Evolutionary conservation across 37 sponge, comb jelly and placozoan genomes (phyloP).

Genomic region (Lycopodina hypogea): DNA sequence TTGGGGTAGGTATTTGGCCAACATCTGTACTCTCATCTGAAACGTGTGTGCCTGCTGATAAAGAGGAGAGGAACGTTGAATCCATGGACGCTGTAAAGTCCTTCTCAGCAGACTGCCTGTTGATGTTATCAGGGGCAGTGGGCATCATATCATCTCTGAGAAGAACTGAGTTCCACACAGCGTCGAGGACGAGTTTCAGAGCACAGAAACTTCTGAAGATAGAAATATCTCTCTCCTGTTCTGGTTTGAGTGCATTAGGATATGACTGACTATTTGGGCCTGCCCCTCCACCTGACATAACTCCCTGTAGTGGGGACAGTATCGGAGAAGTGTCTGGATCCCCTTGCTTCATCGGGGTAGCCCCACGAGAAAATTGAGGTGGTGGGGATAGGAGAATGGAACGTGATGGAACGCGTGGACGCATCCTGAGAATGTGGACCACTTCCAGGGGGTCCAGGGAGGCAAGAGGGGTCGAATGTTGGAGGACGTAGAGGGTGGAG

Average conservation of each 20-base stretch:
- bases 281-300: background rate
- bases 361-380: conserved; percentile 44
- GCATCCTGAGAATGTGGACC: conserved; percentile 72
- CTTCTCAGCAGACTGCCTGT: background rate
- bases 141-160: conserved; percentile 26
- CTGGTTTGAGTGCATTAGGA: conserved; percentile 40
- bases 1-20: background rate
- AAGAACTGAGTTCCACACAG: conserved; percentile 45
- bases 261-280: background rate
- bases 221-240: conserved; percentile 84
- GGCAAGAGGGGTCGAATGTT: conserved; percentile 80
- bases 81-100: background rate
- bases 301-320: conserved; percentile 5
- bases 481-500: conserved; percentile 86
- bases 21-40: background rate
- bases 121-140: background rate
- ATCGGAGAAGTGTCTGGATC: conserved; percentile 19
- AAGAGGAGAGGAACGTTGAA: too few relatives aligned
- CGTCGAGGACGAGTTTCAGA: conserved; percentile 74
- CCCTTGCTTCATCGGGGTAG: conserved; percentile 44
- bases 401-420: conserved; percentile 55
- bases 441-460: conserved; percentile 76
- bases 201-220: conserved; percentile 75
- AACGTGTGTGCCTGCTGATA: background rate
- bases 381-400: conserved; percentile 35